Conservation (phyloP, 1,140 invertebrate species). For the Neodiprion pinetum region DNA sequence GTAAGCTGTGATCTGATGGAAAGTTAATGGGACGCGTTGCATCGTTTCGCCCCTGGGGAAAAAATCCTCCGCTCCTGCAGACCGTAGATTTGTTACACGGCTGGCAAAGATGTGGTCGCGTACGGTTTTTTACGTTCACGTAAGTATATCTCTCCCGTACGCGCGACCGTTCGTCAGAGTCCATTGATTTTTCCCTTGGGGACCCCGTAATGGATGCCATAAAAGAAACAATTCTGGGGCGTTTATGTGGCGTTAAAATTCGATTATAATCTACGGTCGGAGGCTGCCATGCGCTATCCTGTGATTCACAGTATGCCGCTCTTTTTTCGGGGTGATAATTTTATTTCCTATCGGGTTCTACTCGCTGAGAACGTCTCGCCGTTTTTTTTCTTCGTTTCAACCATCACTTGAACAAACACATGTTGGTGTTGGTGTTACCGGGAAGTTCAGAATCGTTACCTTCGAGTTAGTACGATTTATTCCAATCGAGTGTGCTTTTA, state of each 20-base stretch:
- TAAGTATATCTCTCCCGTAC: neutral
- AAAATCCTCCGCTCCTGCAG: neutral
- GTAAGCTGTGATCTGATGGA: neutral
- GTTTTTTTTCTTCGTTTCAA: too few species aligned
- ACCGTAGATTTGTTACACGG: neutral
- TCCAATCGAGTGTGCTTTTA: too few species aligned
- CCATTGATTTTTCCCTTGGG: neutral
- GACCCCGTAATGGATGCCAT: neutral
- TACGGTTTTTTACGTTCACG: neutral
- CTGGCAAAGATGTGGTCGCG: neutral
- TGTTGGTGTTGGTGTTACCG: too few species aligned
- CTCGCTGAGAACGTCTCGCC: too few species aligned
- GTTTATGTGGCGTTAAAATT: constrained; percentile 3
- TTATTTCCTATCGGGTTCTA: too few species aligned
- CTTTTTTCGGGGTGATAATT: too few species aligned
- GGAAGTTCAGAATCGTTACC: too few species aligned
- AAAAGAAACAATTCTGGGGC: neutral
- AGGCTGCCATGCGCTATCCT: neutral
- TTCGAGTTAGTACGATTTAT: too few species aligned
- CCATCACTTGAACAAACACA: too few species aligned
- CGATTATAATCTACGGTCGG: neutral
- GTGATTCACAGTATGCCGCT: too few species aligned
- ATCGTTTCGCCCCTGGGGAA: neutral
- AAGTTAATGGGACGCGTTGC: neutral
- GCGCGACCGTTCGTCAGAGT: neutral